Evolutionary conservation across 2,797 vertebrate species (phyloP), one percentile per base, ranked within the genome.

Genomic region (Cetoscarus ocellatus): DNA sequence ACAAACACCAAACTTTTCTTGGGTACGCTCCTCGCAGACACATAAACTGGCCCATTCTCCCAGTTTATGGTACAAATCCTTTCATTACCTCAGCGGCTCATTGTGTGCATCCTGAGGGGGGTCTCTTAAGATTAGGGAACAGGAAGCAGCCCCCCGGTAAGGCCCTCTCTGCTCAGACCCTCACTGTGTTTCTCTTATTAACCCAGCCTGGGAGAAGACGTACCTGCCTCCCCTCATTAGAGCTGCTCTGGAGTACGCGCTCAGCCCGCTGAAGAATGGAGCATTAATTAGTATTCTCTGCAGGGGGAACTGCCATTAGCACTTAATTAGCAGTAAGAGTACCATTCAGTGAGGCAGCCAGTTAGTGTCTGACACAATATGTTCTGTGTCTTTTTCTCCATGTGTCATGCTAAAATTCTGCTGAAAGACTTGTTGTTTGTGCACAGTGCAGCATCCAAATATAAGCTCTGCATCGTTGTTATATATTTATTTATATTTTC

Each of bases 261-360:
- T 93, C 89, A 73, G 87, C 77, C 73, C 8, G 55, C 88, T 64
- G 91, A 84, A 94, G 93, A 95, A 95, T 93, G 85, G 88, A 81
- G 57, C 89, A 90, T 94, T 95, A 95, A 95, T 95, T 95, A 94
- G 92, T 93, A 93, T 94, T 94, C 94, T 93, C 93, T 71, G 90
- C 92, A 92, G 93, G 92, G 92, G 91, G 86, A 88, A 87, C 91
- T 84, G 86, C 92, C 94, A 95, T 95, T 95, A 95, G 93, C 92
- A 94, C 94, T 95, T 94, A 93, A 95, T 95, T 95, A 95, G 93
- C 84, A 86, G 90, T 84, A 90, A 90, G 91, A 94, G 93, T 78
- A 89, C 90, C 87, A 92, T 93, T 95, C 93, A 93, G 82, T 50
- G 50, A 56, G 81, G 66, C 83, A 35, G 89, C 86, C 83, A 79